These are phyloP conservation scores for Agrilus mali DNA, from an alignment of 2,888 invertebrate species.

Conservation along the genomic window DNA sequence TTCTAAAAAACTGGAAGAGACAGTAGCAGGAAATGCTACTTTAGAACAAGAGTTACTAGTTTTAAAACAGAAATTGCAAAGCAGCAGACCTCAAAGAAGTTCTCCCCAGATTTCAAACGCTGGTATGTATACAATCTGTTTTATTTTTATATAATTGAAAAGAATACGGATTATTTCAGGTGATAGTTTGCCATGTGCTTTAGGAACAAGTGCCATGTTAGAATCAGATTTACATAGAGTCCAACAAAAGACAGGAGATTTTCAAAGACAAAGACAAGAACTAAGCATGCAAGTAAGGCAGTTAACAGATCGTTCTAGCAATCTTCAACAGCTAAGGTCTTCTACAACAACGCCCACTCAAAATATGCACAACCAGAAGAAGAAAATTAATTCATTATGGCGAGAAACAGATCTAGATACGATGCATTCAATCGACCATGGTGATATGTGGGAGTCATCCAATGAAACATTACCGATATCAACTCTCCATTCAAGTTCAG, in stretches of 20 bases:
- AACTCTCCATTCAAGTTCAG: constrained; percentile 62
- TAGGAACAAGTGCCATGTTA: constrained; percentile 51
- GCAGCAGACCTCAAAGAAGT: constrained; percentile 44
- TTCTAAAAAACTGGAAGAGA: constrained; percentile 88
- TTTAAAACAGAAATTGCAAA: constrained; percentile 70
- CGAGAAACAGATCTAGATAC: constrained; percentile 84
- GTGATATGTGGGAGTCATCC: constrained; percentile 36
- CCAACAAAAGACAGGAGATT: constrained; percentile 71
- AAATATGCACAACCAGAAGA: constrained; percentile 32
- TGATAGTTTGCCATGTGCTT: constrained; percentile 36
- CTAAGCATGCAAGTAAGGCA: constrained; percentile 76
- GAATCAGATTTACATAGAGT: constrained; percentile 74
- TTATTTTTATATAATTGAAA: background rate
- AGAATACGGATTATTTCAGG: constrained; percentile 18
- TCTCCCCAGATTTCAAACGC: constrained; percentile 32
- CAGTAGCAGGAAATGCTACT: constrained; percentile 79
- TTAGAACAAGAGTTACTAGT: constrained; percentile 79
- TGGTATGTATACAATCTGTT: constrained; percentile 17
- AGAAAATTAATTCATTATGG: constrained; percentile 60
- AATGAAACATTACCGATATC: constrained; percentile 31
- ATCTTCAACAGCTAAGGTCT: constrained; percentile 46
- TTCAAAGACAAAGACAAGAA: constrained; percentile 75
- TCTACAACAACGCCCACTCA: constrained; percentile 5
- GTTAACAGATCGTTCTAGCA: constrained; percentile 69
- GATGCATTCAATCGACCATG: constrained; percentile 62